These are phyloP conservation scores for Anguilla megastoma DNA, from an alignment of 2,797 vertebrate genomes.

Conservation along the genomic window DNA sequence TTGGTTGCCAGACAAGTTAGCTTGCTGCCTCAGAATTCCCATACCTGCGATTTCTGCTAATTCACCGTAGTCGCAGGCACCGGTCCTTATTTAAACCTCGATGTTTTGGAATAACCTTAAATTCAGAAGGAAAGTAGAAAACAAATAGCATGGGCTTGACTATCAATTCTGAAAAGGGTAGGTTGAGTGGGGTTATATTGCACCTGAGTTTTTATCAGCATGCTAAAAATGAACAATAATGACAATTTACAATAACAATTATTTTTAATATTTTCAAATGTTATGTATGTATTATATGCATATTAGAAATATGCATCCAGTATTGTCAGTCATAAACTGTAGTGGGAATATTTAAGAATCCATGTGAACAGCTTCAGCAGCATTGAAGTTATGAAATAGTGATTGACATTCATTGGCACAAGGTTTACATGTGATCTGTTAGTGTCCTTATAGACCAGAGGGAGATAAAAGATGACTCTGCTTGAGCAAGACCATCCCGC, in stretches of 20 bases:
- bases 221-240: no score
- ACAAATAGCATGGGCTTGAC: background rate
- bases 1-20: background rate
- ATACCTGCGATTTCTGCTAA: background rate
- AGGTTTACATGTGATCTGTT: background rate
- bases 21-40: background rate
- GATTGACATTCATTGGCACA: background rate
- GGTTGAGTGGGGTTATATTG: background rate
- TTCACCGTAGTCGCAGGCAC: background rate
- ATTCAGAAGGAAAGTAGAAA: background rate
- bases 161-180: background rate
- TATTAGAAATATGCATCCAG: background rate
- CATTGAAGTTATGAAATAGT: background rate
- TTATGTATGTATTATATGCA: background rate
- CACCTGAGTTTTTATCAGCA: background rate
- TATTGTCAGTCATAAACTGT: background rate
- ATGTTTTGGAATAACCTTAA: background rate
- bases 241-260: background rate
- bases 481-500: background rate
- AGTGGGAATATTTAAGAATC: background rate
- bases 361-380: background rate
- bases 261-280: background rate
- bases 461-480: background rate
- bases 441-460: background rate
- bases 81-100: background rate